A percentile compares a stretch with the other conserved stretches of the same genome.
Evolutionary conservation across 1,140 invertebrate species (phyloP).

Genomic region (Gryllus bimaculatus): DNA sequence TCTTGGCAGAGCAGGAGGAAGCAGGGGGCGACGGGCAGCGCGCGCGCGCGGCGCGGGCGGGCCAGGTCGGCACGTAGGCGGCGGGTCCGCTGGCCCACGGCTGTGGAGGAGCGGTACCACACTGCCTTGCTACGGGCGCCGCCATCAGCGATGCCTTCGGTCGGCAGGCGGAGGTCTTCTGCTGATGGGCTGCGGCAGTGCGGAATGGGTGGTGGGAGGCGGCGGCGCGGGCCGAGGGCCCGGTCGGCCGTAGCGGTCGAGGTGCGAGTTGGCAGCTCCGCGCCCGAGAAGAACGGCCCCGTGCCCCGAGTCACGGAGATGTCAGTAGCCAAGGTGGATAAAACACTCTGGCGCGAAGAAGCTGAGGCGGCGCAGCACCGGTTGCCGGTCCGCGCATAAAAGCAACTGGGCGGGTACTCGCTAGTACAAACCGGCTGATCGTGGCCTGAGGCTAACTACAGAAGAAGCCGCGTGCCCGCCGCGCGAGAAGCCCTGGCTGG

Average conservation of each 20-base stretch:
- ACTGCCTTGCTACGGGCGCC: neutral
- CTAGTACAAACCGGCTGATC: neutral
- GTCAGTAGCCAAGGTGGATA: constrained; percentile 19
- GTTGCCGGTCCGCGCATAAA: neutral
- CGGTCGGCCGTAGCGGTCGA: neutral
- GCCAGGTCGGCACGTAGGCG: too few relatives aligned
- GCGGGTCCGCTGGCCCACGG: neutral
- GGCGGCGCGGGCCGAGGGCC: too few relatives aligned
- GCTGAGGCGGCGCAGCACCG: neutral
- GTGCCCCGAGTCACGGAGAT: neutral
- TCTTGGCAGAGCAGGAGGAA: too few relatives aligned
- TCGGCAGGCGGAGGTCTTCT: too few relatives aligned
- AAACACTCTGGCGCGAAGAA: constrained; percentile 19
- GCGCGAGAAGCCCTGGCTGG: constrained; percentile 1
- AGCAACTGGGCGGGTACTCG: neutral
- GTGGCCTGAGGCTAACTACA: neutral
- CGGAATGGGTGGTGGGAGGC: neutral
- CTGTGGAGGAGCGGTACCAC: neutral
- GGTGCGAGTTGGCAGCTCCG: neutral
- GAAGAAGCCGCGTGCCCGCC: neutral
- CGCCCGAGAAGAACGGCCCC: too few relatives aligned
- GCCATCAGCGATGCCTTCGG: too few relatives aligned
- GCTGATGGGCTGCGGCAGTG: neutral
- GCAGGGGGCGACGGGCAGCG: too few relatives aligned
- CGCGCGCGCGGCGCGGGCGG: too few relatives aligned